These are phyloP conservation scores for Tolmerus cingulatus DNA, from an alignment of 2,888 invertebrate species.

Conservation along the genomic window DNA sequence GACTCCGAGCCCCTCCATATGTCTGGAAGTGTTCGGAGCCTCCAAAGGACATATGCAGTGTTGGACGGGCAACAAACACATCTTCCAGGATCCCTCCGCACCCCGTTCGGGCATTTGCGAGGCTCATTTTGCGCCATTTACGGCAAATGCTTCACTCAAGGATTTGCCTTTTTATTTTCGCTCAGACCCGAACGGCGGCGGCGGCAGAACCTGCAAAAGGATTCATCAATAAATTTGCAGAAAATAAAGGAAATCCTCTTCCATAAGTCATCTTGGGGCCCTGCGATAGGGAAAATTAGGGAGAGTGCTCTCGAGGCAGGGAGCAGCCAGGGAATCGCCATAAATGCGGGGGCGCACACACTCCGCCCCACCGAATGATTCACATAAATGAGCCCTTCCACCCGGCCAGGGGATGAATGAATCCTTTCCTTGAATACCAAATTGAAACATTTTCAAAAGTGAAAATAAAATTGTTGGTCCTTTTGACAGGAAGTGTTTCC, in stretches of 20 bases:
- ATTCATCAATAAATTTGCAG: conserved; percentile 45
- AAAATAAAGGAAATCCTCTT: conserved; percentile 44
- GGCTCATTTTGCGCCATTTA: conserved; percentile 37
- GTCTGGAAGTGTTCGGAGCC: background rate
- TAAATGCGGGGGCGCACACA: background rate
- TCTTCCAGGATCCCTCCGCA: background rate
- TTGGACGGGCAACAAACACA: background rate
- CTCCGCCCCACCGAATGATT: background rate
- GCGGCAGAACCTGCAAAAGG: background rate
- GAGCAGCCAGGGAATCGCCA: background rate
- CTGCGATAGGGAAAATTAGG: conserved; percentile 28
- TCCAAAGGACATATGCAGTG: background rate
- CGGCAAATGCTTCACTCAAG: conserved; percentile 31
- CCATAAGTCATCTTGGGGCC: conserved; percentile 31
- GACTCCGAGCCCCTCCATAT: background rate
- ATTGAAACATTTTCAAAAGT: conserved; percentile 42
- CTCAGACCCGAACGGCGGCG: background rate
- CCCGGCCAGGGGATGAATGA: conserved; percentile 20
- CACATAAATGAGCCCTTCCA: conserved; percentile 31
- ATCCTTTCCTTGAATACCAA: conserved; percentile 39
- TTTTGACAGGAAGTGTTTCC: conserved; percentile 36
- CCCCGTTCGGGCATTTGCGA: background rate
- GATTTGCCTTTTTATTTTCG: conserved; percentile 31
- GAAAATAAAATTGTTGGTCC: conserved; percentile 40
- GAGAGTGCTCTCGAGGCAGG: background rate